Evolutionary conservation across 2,888 invertebrate species (phyloP).

Genomic region (Drosophila affinis): DNA sequence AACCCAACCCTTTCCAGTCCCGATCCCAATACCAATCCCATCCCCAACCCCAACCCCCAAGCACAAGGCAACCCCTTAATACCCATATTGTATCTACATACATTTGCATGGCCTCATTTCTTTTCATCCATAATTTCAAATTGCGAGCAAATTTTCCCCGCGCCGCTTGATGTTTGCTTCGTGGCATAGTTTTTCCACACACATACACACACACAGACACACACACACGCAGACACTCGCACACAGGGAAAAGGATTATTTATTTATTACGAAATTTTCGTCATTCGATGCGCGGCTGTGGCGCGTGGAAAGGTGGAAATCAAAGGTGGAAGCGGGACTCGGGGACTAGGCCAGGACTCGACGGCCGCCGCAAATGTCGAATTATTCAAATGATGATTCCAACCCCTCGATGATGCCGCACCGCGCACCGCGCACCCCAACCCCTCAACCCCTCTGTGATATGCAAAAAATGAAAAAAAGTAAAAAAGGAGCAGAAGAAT

Average conservation of each 20-base stretch:
- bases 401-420: conserved; percentile 58
- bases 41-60: neutral
- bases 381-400: conserved; percentile 78
- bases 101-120: conserved; percentile 74
- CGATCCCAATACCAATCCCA: neutral
- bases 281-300: conserved; percentile 75
- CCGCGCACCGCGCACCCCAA: conserved; percentile 39
- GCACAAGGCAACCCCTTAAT: conserved; percentile 31
- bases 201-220: conserved; percentile 13
- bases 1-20: neutral
- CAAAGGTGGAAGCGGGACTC: conserved; percentile 42
- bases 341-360: conserved; percentile 23
- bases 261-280: conserved; percentile 78
- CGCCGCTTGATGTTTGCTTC: conserved; percentile 3
- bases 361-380: conserved; percentile 73
- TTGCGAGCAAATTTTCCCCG: conserved; percentile 75
- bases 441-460: conserved; percentile 44
- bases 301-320: conserved; percentile 72
- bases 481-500: conserved; percentile 19
- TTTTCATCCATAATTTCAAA: conserved; percentile 70
- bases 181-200: conserved; percentile 72
- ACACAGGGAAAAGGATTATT: conserved; percentile 66
- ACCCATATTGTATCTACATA: conserved; percentile 65
- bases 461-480: conserved; percentile 59
- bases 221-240: conserved; percentile 18